Evolutionary conservation across 2,113 vertebrate species (phyloP).

Genomic region (Hyaena hyaena): DNA sequence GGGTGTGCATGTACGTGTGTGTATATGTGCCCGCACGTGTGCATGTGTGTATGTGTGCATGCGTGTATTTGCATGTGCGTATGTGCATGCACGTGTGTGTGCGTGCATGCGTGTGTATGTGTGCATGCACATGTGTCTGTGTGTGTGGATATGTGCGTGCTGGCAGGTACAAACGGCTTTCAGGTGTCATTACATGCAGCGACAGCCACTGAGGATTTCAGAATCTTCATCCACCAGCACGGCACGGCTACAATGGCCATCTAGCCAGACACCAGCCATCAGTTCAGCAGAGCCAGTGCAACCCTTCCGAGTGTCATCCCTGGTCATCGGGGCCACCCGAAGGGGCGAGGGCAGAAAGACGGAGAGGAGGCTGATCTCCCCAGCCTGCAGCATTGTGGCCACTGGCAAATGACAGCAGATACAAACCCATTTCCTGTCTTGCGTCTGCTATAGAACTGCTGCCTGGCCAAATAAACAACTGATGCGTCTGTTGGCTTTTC

Average conservation of each 20-base stretch:
- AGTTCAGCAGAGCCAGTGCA: neutral
- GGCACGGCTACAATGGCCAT: neutral
- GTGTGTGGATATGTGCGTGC: too few species aligned
- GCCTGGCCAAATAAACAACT: neutral
- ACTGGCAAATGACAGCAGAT: accelerated
- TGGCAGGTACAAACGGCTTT: neutral
- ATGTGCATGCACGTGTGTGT: too few species aligned
- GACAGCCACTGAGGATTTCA: neutral
- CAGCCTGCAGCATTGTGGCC: accelerated
- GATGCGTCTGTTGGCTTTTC: neutral
- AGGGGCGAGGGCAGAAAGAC: neutral
- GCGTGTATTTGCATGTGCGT: too few species aligned
- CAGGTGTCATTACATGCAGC: neutral
- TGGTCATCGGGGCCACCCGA: neutral
- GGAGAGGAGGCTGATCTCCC: neutral
- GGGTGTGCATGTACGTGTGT: too few species aligned
- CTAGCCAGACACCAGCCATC: neutral
- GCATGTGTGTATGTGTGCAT: neutral
- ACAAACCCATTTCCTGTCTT: neutral
- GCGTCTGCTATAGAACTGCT: accelerated
- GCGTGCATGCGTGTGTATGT: too few species aligned
- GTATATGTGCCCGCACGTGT: neutral
- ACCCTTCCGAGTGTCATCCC: neutral
- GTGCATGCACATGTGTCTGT: too few species aligned
- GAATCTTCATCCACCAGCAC: neutral